Conservation (phyloP, 2,113 vertebrate species). For the Macrotis lagotis region DNA sequence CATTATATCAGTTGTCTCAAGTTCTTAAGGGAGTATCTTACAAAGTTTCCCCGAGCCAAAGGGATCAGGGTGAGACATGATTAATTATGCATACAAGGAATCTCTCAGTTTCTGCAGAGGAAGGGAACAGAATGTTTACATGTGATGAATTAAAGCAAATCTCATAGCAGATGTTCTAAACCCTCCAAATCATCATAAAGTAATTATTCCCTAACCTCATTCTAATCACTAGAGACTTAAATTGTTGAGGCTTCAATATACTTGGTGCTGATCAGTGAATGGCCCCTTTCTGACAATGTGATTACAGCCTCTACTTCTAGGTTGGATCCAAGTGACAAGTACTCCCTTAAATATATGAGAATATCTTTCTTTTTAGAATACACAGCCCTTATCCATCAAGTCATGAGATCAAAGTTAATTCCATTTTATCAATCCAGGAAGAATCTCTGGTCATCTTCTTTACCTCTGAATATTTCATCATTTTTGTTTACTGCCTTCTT, state of each 20-base stretch:
- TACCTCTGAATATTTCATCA: background rate
- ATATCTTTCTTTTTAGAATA: background rate
- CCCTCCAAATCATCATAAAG: slow-evolving; percentile 7
- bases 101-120: background rate
- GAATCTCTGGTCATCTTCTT: background rate
- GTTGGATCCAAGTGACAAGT: background rate
- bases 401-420: background rate
- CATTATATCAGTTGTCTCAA: background rate
- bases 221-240: slow-evolving; percentile 10
- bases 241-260: background rate
- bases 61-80: background rate
- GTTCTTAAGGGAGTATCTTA: background rate
- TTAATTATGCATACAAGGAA: background rate
- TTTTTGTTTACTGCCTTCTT: background rate
- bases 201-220: slow-evolving; percentile 12
- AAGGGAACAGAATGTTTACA: slow-evolving; percentile 6
- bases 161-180: background rate
- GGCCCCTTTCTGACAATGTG: slow-evolving; percentile 12
- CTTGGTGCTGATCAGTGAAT: background rate
- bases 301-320: background rate
- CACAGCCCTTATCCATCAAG: slow-evolving; percentile 3
- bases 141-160: background rate
- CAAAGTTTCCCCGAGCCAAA: background rate
- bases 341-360: background rate
- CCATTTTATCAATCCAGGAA: background rate